phyloP scores from a whole-genome alignment of 2,797 vertebrate species.

The Crypturellus tataupa region DNA sequence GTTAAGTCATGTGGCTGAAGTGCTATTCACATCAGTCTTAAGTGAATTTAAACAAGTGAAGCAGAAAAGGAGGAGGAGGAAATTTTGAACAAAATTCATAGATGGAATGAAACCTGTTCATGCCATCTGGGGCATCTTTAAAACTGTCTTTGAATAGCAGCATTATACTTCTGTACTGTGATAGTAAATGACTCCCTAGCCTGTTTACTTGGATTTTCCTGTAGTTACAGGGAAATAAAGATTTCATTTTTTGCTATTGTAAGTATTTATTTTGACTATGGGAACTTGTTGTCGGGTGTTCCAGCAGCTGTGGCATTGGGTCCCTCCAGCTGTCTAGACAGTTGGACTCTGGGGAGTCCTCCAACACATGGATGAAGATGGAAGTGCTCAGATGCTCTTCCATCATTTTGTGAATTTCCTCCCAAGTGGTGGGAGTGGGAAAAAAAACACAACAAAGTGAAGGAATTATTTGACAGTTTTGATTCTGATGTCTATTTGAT shows the following conservation, averaged over 20 bases:
- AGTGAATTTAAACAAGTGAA: background rate
- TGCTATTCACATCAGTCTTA: background rate
- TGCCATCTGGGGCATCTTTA: background rate
- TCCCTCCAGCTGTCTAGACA: background rate
- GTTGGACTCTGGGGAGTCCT: background rate
- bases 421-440: background rate
- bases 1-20: background rate
- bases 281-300: background rate
- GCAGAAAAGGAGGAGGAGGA: background rate
- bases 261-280: background rate
- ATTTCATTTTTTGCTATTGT: background rate
- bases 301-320: background rate
- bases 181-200: background rate
- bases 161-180: background rate
- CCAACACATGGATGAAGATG: background rate
- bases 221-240: background rate
- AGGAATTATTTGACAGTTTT: background rate
- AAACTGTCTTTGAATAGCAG: background rate
- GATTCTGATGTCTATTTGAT: conserved; percentile 5
- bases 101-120: background rate
- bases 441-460: background rate
- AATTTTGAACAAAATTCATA: background rate
- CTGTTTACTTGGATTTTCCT: background rate
- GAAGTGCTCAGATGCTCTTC: conserved; percentile 3
- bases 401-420: background rate